phyloP scores from a whole-genome alignment of 1,140 invertebrate species.

The Temnothorax curvispinosus region DNA sequence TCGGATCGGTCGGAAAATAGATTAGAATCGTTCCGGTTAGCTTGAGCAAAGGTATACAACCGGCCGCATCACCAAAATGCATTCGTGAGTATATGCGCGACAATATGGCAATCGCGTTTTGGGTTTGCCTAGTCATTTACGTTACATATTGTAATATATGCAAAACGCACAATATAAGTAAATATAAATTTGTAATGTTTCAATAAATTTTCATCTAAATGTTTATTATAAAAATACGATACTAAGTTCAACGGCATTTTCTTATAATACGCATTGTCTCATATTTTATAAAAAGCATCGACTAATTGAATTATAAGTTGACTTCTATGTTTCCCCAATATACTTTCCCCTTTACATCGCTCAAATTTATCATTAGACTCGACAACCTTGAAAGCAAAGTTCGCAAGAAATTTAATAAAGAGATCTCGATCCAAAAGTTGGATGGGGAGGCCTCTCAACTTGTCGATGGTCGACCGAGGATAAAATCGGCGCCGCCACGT shows the following conservation, averaged over 20 bases:
- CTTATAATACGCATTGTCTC: not conserved
- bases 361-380: not conserved
- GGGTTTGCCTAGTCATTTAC: not conserved
- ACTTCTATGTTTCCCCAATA: not conserved
- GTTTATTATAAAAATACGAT: not conserved
- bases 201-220: not conserved
- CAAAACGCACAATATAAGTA: not conserved
- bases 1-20: slow-evolving; percentile 38
- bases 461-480: not conserved
- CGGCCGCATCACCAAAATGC: not conserved
- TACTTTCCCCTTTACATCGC: not conserved
- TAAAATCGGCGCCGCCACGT: not conserved
- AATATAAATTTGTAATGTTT: not conserved
- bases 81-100: not conserved
- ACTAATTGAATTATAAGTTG: not conserved
- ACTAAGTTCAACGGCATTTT: not conserved
- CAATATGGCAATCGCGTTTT: not conserved
- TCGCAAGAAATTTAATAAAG: slow-evolving; percentile 30
- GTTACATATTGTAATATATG: not conserved
- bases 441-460: not conserved
- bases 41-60: not conserved
- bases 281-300: not conserved
- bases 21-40: not conserved
- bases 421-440: not conserved
- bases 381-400: slow-evolving; percentile 21